Evolutionary conservation across 2,113 vertebrate genomes (phyloP).

Genomic region (Tylochromis polylepis): DNA sequence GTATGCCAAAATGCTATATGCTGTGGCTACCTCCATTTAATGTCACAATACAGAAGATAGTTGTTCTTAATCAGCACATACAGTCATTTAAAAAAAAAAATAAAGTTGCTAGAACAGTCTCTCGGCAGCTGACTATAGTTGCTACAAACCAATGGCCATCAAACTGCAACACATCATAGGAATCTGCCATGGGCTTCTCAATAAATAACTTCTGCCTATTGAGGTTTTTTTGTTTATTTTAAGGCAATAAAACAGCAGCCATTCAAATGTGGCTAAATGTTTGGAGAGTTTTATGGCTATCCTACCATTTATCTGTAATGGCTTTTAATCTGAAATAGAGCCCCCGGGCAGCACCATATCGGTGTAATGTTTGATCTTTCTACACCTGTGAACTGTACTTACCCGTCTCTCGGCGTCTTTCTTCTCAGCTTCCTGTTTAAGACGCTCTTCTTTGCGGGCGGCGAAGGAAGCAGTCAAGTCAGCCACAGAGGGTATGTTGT

Average conservation of each 20-base stretch:
- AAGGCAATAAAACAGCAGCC: background rate
- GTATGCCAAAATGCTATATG: background rate
- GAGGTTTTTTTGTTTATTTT: background rate
- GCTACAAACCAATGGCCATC: background rate
- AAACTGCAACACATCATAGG: background rate
- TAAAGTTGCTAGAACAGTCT: fast-evolving
- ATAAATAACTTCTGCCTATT: background rate
- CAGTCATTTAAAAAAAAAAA: background rate
- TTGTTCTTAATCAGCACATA: background rate
- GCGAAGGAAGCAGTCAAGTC: constrained; percentile 79
- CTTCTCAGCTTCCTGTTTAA: constrained; percentile 79
- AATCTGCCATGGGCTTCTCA: background rate
- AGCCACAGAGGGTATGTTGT: constrained; percentile 73
- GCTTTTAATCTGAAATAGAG: fast-evolving
- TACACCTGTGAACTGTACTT: background rate
- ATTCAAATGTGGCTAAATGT: background rate
- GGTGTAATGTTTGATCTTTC: background rate
- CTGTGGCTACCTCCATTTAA: background rate
- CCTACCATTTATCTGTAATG: background rate
- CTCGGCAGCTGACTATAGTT: background rate
- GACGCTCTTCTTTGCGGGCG: constrained; percentile 74
- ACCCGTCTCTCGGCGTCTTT: constrained; percentile 80
- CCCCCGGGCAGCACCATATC: fast-evolving
- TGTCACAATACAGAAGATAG: fast-evolving
- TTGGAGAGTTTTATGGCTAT: background rate